Evolutionary conservation across 2,888 invertebrate species (phyloP), one percentile per base, ranked within the genome.

Genomic region (Drosophila leonis): DNA sequence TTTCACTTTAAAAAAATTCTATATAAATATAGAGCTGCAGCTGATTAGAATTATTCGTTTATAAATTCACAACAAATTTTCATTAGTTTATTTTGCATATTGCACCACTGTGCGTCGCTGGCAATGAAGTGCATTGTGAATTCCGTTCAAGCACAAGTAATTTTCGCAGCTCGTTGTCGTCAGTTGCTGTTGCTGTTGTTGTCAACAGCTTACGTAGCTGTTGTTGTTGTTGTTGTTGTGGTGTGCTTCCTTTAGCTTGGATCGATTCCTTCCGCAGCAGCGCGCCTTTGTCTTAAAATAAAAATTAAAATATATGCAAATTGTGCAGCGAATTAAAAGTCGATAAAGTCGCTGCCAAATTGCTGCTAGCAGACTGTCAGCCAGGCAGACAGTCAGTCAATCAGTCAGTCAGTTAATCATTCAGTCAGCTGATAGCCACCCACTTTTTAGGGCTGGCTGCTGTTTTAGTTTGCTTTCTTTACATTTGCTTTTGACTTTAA

Each of bases 91-190:
- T 29, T 18, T 0, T 18, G 8, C n/a, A 24, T 13, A 7, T 18
- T 3, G 27, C n/a, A 9, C 49, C 80, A 77, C 65, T 78, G 77
- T 78, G 55, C 61, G 3, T 10, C 18, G 15, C 39, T 49, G 65
- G 39, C 51, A 54, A 39, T 27, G 54, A 82, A 65, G 67, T 82
- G 80, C 64, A 71, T 87, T 91, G 90, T 82, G 84, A 90, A 91
- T 91, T 91, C 90, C 82, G 72, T 74, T 79, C 88, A 86, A 83
- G 91, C 91, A 77, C 79, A 75, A 73, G 75, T 74, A 89, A 90
- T 90, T 90, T 90, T 90, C 76, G 80, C 83, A 81, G 72, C 61
- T 60, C 55, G 51, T 61, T 71, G 46, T 60, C 37, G n/a, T 59
- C 62, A 41, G 55, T n/a, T 62, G 6, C 39, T 60, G 31, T 42